phyloP scores from a whole-genome alignment of 2,113 vertebrate genomes.

The Hystrix brachyura region DNA sequence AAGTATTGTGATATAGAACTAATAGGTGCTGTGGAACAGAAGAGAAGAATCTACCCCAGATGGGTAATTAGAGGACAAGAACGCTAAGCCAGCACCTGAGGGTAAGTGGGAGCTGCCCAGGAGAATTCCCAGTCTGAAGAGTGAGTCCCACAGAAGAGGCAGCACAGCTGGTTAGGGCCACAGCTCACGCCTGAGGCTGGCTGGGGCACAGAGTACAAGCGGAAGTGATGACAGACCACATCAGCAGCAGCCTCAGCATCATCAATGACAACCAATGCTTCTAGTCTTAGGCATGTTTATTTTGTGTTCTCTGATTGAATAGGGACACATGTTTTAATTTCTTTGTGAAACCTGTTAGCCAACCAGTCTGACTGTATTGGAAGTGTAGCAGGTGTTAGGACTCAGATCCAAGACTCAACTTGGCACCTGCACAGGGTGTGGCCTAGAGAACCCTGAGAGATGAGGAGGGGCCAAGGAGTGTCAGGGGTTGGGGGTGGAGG shows the following conservation, averaged over 20 bases:
- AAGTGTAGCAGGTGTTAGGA: background rate
- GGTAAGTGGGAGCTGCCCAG: background rate
- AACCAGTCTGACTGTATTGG: background rate
- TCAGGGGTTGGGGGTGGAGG: background rate
- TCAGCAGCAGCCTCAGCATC: background rate
- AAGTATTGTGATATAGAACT: background rate
- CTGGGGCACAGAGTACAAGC: background rate
- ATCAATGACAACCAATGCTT: background rate
- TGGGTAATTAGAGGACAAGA: background rate
- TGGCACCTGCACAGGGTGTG: background rate
- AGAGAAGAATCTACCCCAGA: background rate
- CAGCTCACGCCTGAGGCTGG: background rate
- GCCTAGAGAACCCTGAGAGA: background rate
- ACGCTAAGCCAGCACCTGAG: background rate
- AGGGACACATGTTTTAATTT: background rate
- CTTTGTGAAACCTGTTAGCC: conserved; percentile 12
- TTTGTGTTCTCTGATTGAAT: conserved; percentile 35
- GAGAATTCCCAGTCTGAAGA: background rate
- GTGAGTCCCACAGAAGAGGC: background rate
- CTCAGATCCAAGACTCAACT: background rate
- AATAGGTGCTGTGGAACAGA: background rate
- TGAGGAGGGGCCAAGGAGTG: background rate
- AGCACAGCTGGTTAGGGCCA: background rate
- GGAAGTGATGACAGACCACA: background rate
- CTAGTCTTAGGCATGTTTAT: background rate